phyloP scores from a whole-genome alignment of 2,888 invertebrate species.

The Smittia aterrima region DNA sequence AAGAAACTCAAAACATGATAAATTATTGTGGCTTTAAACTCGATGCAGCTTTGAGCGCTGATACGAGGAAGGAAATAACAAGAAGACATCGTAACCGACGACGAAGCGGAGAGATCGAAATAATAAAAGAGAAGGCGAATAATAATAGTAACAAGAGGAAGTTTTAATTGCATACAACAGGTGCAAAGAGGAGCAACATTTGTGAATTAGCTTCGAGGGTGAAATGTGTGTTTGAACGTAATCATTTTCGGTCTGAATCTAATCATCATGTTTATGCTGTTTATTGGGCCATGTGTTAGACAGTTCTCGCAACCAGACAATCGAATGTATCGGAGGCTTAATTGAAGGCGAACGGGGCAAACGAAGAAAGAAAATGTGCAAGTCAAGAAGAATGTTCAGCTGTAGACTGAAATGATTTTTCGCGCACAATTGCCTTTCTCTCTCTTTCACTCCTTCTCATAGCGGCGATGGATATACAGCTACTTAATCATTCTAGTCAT shows the following conservation, averaged over 20 bases:
- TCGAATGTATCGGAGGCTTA: neutral
- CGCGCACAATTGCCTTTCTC: neutral
- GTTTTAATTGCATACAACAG: constrained; percentile 41
- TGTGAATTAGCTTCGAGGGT: constrained; percentile 36
- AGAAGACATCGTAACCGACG: neutral
- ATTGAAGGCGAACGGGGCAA: neutral
- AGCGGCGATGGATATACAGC: neutral
- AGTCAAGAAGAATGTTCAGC: neutral
- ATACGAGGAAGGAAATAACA: neutral
- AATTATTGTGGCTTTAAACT: neutral
- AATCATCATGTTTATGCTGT: constrained; percentile 31
- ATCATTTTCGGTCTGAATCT: constrained; percentile 36
- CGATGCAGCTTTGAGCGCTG: neutral
- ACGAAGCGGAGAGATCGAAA: constrained; percentile 10
- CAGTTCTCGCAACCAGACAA: constrained; percentile 9
- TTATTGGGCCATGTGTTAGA: constrained; percentile 35
- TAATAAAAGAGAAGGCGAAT: constrained; percentile 18
- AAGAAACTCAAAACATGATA: neutral
- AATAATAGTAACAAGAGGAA: constrained; percentile 30
- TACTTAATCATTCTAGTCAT: constrained; percentile 39
- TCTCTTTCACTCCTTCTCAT: neutral
- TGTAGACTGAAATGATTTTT: constrained; percentile 7
- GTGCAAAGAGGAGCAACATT: constrained; percentile 34
- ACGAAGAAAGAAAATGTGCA: neutral
- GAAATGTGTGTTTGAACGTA: constrained; percentile 17